Conservation (phyloP, 2,113 vertebrate species). For the Triplophysa rosa region DNA sequence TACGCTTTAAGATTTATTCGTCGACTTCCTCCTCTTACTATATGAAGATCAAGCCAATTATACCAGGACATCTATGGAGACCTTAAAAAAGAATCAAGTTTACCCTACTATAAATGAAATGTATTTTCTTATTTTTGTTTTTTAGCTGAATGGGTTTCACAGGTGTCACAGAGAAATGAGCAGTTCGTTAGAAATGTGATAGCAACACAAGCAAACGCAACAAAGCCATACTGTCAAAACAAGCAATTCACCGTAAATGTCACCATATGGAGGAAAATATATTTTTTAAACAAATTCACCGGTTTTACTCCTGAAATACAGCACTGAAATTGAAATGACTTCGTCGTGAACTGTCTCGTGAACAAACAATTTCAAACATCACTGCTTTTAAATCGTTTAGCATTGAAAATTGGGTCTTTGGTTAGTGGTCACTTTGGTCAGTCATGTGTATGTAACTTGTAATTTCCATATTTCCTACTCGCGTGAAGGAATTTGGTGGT, state of each 20-base stretch:
- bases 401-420: too few relatives aligned
- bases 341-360: too few relatives aligned
- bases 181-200: slow-evolving; percentile 40
- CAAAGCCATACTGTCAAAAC: slow-evolving; percentile 39
- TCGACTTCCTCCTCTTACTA: slow-evolving; percentile 33
- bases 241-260: slow-evolving; percentile 52
- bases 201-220: background rate
- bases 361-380: too few relatives aligned
- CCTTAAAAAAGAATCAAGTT: background rate
- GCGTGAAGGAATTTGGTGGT: too few relatives aligned
- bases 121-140: background rate
- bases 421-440: too few relatives aligned
- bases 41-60: slow-evolving; percentile 44
- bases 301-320: background rate
- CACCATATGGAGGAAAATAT: slow-evolving; percentile 28
- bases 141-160: background rate
- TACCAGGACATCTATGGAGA: slow-evolving; percentile 19
- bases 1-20: slow-evolving; percentile 55
- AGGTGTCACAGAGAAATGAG: slow-evolving; percentile 41
- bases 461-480: background rate
- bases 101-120: background rate
- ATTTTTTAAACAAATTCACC: slow-evolving; percentile 17
- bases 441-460: too few relatives aligned
- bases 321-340: background rate
- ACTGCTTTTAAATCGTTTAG: too few relatives aligned